Evolutionary conservation across 2,888 invertebrate species (phyloP).

Genomic region (Rhagonycha fulva): DNA sequence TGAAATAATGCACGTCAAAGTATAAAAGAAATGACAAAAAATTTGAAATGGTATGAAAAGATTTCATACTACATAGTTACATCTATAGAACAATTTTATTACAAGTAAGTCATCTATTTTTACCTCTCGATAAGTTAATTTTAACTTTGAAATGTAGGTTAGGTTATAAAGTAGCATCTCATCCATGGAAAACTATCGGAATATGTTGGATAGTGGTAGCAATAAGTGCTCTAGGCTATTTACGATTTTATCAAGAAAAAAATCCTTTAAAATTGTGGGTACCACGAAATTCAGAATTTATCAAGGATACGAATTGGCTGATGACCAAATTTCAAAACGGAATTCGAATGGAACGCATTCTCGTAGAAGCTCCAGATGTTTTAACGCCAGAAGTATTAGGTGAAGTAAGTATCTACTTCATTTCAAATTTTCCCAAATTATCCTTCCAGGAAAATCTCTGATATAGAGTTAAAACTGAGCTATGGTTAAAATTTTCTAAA

Average conservation of each 20-base stretch:
- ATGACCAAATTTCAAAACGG: conserved; percentile 68
- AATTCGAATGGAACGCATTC: conserved; percentile 64
- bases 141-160: conserved; percentile 55
- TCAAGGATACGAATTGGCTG: conserved; percentile 72
- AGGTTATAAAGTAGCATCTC: conserved; percentile 63
- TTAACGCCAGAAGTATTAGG: conserved; percentile 64
- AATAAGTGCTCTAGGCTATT: conserved; percentile 64
- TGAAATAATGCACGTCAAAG: background rate
- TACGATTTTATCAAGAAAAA: conserved; percentile 72
- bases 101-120: conserved; percentile 45
- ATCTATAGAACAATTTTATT: conserved; percentile 49
- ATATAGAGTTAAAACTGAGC: too few relatives aligned
- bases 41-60: conserved; percentile 44
- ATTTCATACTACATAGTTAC: conserved; percentile 49
- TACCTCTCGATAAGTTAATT: background rate
- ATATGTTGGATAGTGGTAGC: conserved; percentile 61
- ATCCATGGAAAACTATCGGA: conserved; percentile 65
- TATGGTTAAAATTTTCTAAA: too few relatives aligned
- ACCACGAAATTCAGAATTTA: conserved; percentile 72
- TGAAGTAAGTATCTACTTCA: conserved; percentile 46
- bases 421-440: background rate
- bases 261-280: conserved; percentile 79
- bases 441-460: too few relatives aligned
- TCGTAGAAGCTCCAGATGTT: conserved; percentile 70
- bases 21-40: conserved; percentile 29